A percentile compares a stretch with the other conserved stretches of the same genome.
These are phyloP conservation scores for Hippocampus mohnikei DNA, from an alignment of 2,113 vertebrate genomes.

Conservation along the genomic window DNA sequence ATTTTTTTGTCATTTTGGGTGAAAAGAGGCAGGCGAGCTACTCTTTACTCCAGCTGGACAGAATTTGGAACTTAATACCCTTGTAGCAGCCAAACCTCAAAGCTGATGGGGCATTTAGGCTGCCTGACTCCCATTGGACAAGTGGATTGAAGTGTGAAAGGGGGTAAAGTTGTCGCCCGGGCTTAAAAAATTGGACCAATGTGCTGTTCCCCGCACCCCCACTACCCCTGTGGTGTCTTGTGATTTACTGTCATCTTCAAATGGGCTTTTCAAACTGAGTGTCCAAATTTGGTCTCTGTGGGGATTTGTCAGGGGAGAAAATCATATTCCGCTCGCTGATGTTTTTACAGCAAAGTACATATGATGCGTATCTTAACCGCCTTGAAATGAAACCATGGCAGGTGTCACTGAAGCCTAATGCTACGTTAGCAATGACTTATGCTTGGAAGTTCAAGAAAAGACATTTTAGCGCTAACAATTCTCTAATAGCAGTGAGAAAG, in stretches of 20 bases:
- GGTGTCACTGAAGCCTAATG: slow-evolving; percentile 40
- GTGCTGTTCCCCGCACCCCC: slow-evolving; percentile 42
- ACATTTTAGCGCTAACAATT: slow-evolving; percentile 27
- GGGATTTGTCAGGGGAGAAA: slow-evolving; percentile 25
- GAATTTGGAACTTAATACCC: slow-evolving; percentile 71
- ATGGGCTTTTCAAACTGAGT: slow-evolving; percentile 68
- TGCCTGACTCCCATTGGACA: slow-evolving; percentile 42
- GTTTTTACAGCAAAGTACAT: slow-evolving; percentile 46
- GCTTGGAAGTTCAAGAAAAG: slow-evolving; percentile 21
- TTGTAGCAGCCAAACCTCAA: slow-evolving; percentile 58
- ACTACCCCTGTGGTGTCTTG: slow-evolving; percentile 52
- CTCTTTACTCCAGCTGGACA: slow-evolving; percentile 62
- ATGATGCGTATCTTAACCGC: slow-evolving; percentile 58
- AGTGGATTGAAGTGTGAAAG: slow-evolving; percentile 46
- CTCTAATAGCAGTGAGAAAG: slow-evolving; percentile 17
- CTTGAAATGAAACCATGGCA: slow-evolving; percentile 56
- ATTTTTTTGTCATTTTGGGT: slow-evolving; percentile 37
- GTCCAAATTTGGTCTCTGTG: slow-evolving; percentile 61
- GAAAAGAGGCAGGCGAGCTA: slow-evolving; percentile 33
- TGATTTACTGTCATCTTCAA: slow-evolving; percentile 64
- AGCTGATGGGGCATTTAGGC: slow-evolving; percentile 63
- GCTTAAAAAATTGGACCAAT: slow-evolving; percentile 56
- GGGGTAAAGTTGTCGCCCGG: slow-evolving; percentile 15
- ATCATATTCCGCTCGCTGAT: slow-evolving; percentile 31
- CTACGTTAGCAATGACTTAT: slow-evolving; percentile 25